phyloP scores from a whole-genome alignment of 2,113 vertebrate species.

The Phocoena phocoena region DNA sequence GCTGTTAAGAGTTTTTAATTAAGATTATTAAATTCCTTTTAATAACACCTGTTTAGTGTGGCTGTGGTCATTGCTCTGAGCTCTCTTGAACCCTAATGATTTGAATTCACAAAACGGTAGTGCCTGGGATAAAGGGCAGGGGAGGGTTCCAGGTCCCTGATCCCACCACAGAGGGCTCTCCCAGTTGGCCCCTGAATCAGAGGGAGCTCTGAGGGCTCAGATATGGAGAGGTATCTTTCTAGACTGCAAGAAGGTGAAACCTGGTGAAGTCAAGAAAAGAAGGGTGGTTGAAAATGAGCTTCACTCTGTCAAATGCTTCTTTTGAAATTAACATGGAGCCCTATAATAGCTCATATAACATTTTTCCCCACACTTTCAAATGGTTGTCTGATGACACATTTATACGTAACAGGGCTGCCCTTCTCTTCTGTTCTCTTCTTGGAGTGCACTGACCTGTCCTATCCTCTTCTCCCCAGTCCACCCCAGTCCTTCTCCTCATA shows the following conservation, averaged over 20 bases:
- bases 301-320: not conserved
- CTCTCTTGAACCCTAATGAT: not conserved
- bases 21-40: slow-evolving; percentile 89
- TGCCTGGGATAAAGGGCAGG: not conserved
- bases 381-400: not conserved
- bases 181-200: not conserved
- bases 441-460: not conserved
- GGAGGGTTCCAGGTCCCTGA: not conserved
- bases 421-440: not conserved
- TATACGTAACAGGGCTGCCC: not conserved
- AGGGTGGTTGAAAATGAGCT: not conserved
- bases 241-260: not conserved
- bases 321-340: not conserved
- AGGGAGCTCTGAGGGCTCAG: not conserved
- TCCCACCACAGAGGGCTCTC: not conserved
- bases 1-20: slow-evolving; percentile 87
- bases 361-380: not conserved
- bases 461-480: not conserved
- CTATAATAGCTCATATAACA: not conserved
- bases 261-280: not conserved
- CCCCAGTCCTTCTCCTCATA: not conserved
- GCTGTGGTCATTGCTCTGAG: slow-evolving; percentile 56
- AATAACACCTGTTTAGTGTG: slow-evolving; percentile 79
- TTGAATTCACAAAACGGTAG: not conserved
- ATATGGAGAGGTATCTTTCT: not conserved